Evolutionary conservation across 2,888 invertebrate genomes (phyloP), one percentile per base, ranked within the genome.

Genomic region (Epinotia bilunana): DNA sequence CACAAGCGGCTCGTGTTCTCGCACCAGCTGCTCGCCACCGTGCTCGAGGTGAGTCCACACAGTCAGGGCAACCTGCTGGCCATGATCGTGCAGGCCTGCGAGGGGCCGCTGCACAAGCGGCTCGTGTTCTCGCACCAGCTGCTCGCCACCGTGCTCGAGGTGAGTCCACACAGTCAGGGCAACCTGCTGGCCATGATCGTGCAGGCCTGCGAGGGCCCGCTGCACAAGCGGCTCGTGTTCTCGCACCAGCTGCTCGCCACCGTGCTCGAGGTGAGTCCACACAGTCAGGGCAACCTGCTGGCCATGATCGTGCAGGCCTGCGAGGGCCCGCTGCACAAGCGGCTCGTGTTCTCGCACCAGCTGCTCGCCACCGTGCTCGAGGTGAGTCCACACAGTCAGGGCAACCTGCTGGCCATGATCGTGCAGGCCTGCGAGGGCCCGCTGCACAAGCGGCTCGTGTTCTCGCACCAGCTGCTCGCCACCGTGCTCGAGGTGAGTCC

Each of bases 21-120:
- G 2, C 97, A 99, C 77, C 98, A 99, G 85, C 93, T 99, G 79
- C 97, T 99, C 83, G 98, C 98, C 28, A 97, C 96, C 2, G 97
- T 97, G 46, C 91, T 97, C 18, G 97, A 97, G 94, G 94, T 94
- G 73, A 82, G 80, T 77, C 23, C 3, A 28, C 23, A 28, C 23
- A 28, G 99, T 99, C 60, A 98, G 98, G 99, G 99, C 71, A 99
- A 99, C 92, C 92, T 99, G 71, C 95, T 99, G 81, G 97, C 98
- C 23, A 95, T 99, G 84, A 98, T 99, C 79, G 97, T 99, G 67
- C 97, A 98, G 81, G 97, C 97, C 67, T 98, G 98, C 80, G 99
- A 99, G 90, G 97, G 96, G 23, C 96, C 97, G 86, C 92, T 99
- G 83, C 96, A 98, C 76, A 98, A 98, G 88, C 94, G 98, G 76